phyloP scores from a whole-genome alignment of 2,797 vertebrate genomes.

The Octomys mimax region DNA sequence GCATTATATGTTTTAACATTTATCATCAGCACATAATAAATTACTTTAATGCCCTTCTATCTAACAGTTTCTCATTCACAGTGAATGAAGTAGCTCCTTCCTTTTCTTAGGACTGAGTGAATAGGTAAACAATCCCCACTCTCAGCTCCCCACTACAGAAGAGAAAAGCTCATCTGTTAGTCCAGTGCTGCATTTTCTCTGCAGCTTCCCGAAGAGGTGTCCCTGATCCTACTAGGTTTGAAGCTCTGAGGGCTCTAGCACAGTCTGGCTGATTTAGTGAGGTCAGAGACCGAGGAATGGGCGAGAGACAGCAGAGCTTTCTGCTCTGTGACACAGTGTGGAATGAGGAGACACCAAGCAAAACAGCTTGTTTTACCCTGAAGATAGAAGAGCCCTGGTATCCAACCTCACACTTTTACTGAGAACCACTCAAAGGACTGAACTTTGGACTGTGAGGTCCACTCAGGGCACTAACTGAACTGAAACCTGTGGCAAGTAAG shows the following conservation, averaged over 20 bases:
- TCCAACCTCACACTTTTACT: not conserved
- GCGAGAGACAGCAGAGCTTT: not conserved
- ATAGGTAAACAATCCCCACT: not conserved
- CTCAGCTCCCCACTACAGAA: not conserved
- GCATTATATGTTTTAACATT: not conserved
- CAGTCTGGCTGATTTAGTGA: no score
- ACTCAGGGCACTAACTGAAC: not conserved
- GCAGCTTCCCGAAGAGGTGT: not conserved
- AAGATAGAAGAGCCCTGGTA: no score
- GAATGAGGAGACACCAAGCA: not conserved
- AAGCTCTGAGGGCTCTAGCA: not conserved
- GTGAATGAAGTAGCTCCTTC: not conserved
- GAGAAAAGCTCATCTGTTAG: not conserved
- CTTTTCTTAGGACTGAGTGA: not conserved
- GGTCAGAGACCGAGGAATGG: not conserved
- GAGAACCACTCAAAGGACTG: not conserved
- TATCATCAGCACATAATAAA: not conserved
- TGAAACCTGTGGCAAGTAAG: not conserved
- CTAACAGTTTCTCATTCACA: not conserved
- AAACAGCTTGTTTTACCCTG: not conserved
- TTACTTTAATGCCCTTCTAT: not conserved
- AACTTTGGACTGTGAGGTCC: not conserved
- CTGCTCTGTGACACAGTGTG: not conserved
- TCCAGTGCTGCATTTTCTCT: not conserved
- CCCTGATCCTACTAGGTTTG: not conserved